Evolutionary conservation across 2,888 invertebrate genomes (phyloP), one percentile per base, ranked within the genome.

Genomic region (Litoditis marina): DNA sequence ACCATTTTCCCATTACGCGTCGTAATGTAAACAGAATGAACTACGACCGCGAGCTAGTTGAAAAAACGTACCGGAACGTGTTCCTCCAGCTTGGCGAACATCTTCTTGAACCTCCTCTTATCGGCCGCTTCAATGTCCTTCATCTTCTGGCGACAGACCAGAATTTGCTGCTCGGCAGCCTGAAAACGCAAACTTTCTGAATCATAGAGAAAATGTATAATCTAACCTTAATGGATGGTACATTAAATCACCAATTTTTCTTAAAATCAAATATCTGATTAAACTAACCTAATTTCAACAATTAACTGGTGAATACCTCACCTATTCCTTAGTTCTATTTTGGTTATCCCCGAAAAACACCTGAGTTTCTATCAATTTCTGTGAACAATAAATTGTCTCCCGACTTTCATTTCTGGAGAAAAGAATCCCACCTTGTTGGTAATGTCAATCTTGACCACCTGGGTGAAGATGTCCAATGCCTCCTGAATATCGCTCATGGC

Each of bases 81-180:
- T 22, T 50, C 50, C n/a, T 50, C 16, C n/a, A 46, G 34, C 32
- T 36, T 93, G 77, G 92, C 90, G 85, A 96, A 96, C 92, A 96
- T 94, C 84, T 92, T 92, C 16, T 90, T 90, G 84, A 92, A 96
- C 36, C 89, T 87, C 78, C 90, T 89, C 73, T 90, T 88, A 83
- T 90, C 90, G 22, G 88, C 86, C 64, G 88, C 87, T 65, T 88
- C 70, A 44, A 92, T 91, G 19, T 90, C 88, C 83, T 89, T 90
- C 22, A 93, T 86, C 66, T 88, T 87, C 64, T 88, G 87, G 66
- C 89, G 71, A 70, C 92, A 92, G 56, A 89, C 83, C 39, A 78
- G 66, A 2, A 92, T 85, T 62, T 80, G 76, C 68, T 79, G 76
- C 28, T 66, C 61, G 13, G 81, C 78, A 0, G 81, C 80, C 68